Percentiles rank a stretch among this genome's conserved stretches.
phyloP scores from a whole-genome alignment of 2,113 vertebrate species.

The Anguilla japonica region DNA sequence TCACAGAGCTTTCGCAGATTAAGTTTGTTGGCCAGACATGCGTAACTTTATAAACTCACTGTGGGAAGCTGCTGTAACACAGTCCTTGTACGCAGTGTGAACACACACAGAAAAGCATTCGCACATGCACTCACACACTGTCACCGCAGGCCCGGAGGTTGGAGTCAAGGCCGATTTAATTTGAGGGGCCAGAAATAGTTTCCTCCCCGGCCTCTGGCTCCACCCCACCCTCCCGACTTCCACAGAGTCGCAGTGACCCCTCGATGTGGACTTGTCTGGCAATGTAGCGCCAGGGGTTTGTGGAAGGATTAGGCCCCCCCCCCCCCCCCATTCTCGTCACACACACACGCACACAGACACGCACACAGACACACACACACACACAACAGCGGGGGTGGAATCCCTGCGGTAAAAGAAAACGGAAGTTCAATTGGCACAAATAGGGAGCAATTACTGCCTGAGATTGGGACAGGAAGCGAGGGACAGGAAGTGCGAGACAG shows the following conservation, averaged over 20 bases:
- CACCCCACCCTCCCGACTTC: slow-evolving; percentile 33
- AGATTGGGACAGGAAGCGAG: slow-evolving; percentile 58
- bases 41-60: not conserved
- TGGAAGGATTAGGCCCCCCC: slow-evolving; percentile 59
- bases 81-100: not conserved
- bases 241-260: slow-evolving; percentile 54
- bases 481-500: slow-evolving; percentile 39
- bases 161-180: slow-evolving; percentile 69
- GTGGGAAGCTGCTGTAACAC: slow-evolving; percentile 21
- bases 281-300: slow-evolving; percentile 34
- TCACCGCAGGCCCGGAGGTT: slow-evolving; percentile 55
- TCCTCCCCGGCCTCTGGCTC: slow-evolving; percentile 19
- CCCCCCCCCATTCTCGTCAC: not conserved
- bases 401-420: slow-evolving; percentile 63
- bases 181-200: slow-evolving; percentile 64
- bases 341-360: slow-evolving; percentile 26
- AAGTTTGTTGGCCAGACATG: too few relatives aligned
- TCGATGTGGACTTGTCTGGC: slow-evolving; percentile 56
- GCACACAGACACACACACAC: slow-evolving; percentile 37
- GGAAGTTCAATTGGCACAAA: slow-evolving; percentile 74
- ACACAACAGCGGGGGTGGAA: slow-evolving; percentile 62
- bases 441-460: slow-evolving; percentile 71
- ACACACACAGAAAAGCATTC: slow-evolving; percentile 27
- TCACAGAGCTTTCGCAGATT: too few relatives aligned
- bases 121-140: slow-evolving; percentile 25